A percentile compares a stretch with the other conserved stretches of the same genome.
phyloP scores from a whole-genome alignment of 2,888 invertebrate species.

The Rosalia funebris region DNA sequence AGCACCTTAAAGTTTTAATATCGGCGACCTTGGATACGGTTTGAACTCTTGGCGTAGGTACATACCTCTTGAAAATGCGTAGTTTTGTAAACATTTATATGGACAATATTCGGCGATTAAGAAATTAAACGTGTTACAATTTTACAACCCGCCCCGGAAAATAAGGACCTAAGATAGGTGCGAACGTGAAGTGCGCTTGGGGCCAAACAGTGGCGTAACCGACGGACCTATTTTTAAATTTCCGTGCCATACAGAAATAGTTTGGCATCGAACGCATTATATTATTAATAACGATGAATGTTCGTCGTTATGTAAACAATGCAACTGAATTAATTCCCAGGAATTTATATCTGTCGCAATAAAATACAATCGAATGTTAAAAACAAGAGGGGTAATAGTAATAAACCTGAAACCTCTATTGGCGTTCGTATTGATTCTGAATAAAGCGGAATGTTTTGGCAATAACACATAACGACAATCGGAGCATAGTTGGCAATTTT shows the following conservation, averaged over 20 bases:
- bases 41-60: neutral
- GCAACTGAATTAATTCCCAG: no score
- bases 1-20: neutral
- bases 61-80: conserved; percentile 1
- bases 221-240: neutral
- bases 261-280: neutral
- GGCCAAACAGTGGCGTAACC: neutral
- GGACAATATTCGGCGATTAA: neutral
- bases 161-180: neutral
- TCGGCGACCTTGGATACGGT: conserved; percentile 1
- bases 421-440: no score
- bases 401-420: no score
- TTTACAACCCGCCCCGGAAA: neutral
- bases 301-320: neutral
- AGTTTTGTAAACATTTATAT: neutral
- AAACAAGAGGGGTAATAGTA: no score
- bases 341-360: no score
- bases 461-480: no score
- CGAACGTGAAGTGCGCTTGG: neutral
- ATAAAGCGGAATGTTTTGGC: no score
- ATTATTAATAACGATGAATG: neutral
- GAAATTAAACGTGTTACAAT: no score
- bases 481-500: no score
- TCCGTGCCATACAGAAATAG: neutral
- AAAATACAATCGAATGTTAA: no score